Evolutionary conservation across 2,113 vertebrate genomes (phyloP).

Genomic region (Coracopsis vasa): DNA sequence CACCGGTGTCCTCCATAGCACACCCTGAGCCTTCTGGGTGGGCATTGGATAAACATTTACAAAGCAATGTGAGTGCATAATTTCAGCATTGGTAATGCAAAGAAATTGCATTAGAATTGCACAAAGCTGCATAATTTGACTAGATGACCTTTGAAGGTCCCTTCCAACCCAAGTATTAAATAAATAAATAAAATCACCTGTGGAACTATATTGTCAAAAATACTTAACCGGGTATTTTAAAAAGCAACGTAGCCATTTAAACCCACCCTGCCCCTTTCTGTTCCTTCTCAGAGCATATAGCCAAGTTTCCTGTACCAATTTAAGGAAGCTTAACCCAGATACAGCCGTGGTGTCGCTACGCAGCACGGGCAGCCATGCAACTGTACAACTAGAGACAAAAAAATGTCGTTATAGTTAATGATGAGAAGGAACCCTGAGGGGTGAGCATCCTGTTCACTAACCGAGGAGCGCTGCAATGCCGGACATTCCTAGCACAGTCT

Average conservation of each 20-base stretch:
- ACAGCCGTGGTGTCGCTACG: accelerated
- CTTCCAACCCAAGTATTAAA: not conserved
- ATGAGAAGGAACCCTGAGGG: not conserved
- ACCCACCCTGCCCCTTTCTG: not conserved
- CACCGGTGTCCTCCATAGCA: not conserved
- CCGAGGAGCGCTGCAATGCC: not conserved
- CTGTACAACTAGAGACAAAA: not conserved
- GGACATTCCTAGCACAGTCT: not conserved
- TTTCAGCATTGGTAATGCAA: not conserved
- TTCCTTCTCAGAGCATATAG: not conserved
- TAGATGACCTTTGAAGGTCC: not conserved
- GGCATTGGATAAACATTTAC: no score
- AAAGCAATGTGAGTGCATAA: not conserved
- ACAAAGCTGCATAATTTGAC: not conserved
- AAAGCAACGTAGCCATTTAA: not conserved
- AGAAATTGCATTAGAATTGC: not conserved
- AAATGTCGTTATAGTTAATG: accelerated
- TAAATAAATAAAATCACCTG: not conserved
- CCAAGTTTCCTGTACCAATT: not conserved
- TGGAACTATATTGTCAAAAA: not conserved
- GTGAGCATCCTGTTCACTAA: not conserved
- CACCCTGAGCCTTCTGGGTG: not conserved
- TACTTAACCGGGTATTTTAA: not conserved
- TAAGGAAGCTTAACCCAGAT: not conserved
- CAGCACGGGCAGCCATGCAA: not conserved